These are phyloP conservation scores for Erebia palarica DNA, from an alignment of 2,888 invertebrate genomes.

Conservation along the genomic window DNA sequence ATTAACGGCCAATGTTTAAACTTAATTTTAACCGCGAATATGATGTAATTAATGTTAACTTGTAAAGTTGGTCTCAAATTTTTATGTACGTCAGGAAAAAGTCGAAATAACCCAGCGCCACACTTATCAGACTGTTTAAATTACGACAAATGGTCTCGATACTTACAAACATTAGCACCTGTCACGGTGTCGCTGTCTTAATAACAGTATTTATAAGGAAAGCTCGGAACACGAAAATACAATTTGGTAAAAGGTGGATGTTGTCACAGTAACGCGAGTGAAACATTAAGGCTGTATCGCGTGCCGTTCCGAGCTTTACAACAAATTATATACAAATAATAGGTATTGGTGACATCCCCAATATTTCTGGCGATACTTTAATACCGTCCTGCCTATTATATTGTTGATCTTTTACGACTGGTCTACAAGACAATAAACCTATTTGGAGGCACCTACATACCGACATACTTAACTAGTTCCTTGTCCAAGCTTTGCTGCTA, in stretches of 20 bases:
- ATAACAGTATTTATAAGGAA: slow-evolving; percentile 82
- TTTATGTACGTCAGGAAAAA: neutral
- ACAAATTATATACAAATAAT: slow-evolving; percentile 58
- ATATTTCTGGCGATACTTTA: slow-evolving; percentile 21
- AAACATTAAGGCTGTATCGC: slow-evolving; percentile 71
- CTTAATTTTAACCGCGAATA: too few relatives aligned
- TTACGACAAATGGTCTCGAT: slow-evolving; percentile 64
- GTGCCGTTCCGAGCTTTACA: slow-evolving; percentile 57
- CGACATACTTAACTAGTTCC: too few relatives aligned
- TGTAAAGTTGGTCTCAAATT: too few relatives aligned
- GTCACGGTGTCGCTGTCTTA: slow-evolving; percentile 75
- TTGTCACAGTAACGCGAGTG: slow-evolving; percentile 78
- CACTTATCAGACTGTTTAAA: slow-evolving; percentile 57
- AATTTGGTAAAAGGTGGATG: slow-evolving; percentile 80
- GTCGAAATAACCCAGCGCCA: slow-evolving; percentile 6
- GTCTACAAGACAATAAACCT: neutral
- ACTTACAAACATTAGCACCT: slow-evolving; percentile 76
- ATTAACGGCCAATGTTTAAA: too few relatives aligned
- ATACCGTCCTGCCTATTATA: neutral
- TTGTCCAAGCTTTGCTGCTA: too few relatives aligned
- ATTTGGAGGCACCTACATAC: neutral
- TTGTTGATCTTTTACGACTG: neutral
- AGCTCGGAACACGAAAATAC: slow-evolving; percentile 81
- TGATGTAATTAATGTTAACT: too few relatives aligned
- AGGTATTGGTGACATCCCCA: slow-evolving; percentile 40